Conservation (phyloP, 2,113 vertebrate species). For the Pogonocichla stellata region DNA sequence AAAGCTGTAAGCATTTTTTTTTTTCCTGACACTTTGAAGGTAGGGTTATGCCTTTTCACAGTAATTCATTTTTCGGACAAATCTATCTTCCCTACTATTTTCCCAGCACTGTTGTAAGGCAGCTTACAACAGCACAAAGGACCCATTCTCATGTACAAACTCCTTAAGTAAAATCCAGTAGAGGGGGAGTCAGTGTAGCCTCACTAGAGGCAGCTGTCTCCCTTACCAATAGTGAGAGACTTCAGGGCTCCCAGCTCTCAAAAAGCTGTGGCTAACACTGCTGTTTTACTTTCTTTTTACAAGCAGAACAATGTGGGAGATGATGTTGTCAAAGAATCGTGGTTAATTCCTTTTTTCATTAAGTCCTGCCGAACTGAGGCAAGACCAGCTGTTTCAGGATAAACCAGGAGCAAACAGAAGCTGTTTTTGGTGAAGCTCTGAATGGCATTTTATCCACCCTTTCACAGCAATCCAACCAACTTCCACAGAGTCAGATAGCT, state of each 20-base stretch:
- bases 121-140: background rate
- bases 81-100: background rate
- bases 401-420: background rate
- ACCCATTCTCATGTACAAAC: background rate
- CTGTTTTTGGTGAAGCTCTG: background rate
- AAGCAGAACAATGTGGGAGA: background rate
- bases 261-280: background rate
- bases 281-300: background rate
- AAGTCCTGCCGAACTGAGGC: background rate
- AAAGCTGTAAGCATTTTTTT: background rate
- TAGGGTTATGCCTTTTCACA: background rate
- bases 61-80: background rate
- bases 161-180: background rate
- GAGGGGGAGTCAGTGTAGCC: background rate
- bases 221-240: background rate
- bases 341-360: background rate
- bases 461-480: background rate
- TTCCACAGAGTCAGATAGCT: background rate
- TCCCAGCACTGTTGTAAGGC: background rate
- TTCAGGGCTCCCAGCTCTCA: background rate
- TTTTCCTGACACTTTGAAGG: background rate
- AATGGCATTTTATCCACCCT: background rate
- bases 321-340: background rate
- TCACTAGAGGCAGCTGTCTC: background rate
- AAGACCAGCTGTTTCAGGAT: background rate